These are phyloP conservation scores for Tetraneura akinire DNA, from an alignment of 1,140 invertebrate species.

Conservation along the genomic window DNA sequence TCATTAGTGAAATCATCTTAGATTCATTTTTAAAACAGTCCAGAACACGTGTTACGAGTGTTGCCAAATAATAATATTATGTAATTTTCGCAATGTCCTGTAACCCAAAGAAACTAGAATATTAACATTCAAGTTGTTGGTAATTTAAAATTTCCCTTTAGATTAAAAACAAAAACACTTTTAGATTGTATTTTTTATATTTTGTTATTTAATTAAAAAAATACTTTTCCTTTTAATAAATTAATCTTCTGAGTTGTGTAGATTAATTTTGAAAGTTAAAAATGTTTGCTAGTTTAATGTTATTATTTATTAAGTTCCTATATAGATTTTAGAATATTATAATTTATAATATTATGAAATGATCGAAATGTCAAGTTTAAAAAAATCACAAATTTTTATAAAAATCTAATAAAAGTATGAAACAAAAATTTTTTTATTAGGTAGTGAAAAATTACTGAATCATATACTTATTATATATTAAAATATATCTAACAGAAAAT, in stretches of 20 bases:
- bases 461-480: too few relatives aligned
- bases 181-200: conserved; percentile 10
- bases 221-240: conserved; percentile 31
- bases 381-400: too few relatives aligned
- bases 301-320: too few relatives aligned
- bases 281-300: neutral
- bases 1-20: neutral
- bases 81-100: conserved; percentile 7
- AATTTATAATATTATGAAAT: too few relatives aligned
- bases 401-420: too few relatives aligned
- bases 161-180: conserved; percentile 7
- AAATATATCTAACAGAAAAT: too few relatives aligned
- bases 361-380: too few relatives aligned
- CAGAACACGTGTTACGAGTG: neutral
- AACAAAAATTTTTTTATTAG: too few relatives aligned
- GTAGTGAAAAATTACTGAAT: too few relatives aligned
- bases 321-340: too few relatives aligned
- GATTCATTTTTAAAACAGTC: neutral
- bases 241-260: neutral
- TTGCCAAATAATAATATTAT: too few relatives aligned
- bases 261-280: neutral
- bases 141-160: neutral
- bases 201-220: conserved; percentile 32
- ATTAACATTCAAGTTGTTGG: neutral
- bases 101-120: neutral